Percentiles rank a stretch among this genome's conserved stretches.
Conservation (phyloP, 2,113 vertebrate genomes). For the Benthochromis sp. region DNA sequence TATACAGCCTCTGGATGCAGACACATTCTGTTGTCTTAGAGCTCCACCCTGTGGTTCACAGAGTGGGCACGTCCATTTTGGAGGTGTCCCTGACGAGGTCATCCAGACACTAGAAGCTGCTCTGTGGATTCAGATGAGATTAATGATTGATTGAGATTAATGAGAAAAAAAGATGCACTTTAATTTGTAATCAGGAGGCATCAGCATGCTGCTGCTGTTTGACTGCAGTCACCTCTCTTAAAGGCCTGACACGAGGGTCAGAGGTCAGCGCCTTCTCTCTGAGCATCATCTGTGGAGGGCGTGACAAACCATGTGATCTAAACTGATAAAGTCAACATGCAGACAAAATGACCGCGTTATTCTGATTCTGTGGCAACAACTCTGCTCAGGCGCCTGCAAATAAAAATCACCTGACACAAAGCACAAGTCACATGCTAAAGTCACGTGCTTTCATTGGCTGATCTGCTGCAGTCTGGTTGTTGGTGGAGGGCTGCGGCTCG, state of each 20-base stretch:
- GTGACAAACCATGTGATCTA: background rate
- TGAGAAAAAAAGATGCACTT: background rate
- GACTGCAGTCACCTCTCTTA: background rate
- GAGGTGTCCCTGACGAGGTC: background rate
- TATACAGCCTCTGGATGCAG: background rate
- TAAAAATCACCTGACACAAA: background rate
- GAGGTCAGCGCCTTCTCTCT: background rate
- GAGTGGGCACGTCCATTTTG: background rate
- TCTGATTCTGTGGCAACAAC: background rate
- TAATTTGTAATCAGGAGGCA: background rate
- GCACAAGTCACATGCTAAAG: background rate
- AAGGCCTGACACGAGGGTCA: background rate
- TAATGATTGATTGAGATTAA: background rate
- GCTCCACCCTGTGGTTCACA: background rate
- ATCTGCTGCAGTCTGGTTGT: background rate
- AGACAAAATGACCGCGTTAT: background rate
- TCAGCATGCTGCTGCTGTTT: background rate
- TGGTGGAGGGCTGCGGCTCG: slow-evolving; percentile 4
- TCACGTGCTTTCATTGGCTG: background rate
- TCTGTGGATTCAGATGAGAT: background rate
- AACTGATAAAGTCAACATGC: background rate
- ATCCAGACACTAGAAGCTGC: background rate
- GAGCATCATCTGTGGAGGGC: background rate
- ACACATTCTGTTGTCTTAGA: background rate
- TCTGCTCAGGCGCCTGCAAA: background rate